Conservation (phyloP, 2,888 invertebrate species). For the Himalopsyche anomala region DNA sequence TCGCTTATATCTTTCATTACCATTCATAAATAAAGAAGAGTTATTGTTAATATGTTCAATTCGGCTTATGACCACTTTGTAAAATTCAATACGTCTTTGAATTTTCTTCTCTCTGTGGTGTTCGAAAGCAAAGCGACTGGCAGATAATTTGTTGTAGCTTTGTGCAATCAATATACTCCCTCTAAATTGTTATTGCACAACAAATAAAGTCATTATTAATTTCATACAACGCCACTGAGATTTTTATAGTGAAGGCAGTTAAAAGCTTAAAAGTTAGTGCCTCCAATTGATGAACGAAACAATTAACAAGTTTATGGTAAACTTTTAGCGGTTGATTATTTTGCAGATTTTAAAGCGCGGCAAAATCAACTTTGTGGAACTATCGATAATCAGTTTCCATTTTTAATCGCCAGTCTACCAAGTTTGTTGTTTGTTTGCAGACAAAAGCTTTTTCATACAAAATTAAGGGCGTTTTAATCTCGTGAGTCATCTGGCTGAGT, state of each 20-base stretch:
- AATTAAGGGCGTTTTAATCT: background rate
- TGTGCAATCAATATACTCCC: too few species aligned
- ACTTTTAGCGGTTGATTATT: conserved; percentile 6
- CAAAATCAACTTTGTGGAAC: conserved; percentile 32
- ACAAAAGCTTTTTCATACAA: background rate
- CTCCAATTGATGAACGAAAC: conserved; percentile 54
- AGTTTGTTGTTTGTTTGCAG: conserved; percentile 2
- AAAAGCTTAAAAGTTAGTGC: conserved; percentile 4
- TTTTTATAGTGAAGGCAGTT: background rate
- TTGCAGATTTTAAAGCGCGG: conserved; percentile 29
- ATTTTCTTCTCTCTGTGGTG: too few species aligned
- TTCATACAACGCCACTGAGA: background rate
- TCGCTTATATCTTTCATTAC: too few species aligned
- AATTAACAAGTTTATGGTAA: conserved; percentile 49
- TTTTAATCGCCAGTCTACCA: background rate
- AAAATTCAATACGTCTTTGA: too few species aligned
- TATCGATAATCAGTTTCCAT: conserved; percentile 16
- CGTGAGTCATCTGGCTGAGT: background rate
- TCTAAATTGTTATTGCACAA: too few species aligned
- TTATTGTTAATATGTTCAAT: too few species aligned
- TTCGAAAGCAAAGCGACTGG: too few species aligned
- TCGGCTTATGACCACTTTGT: too few species aligned
- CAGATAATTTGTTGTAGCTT: too few species aligned
- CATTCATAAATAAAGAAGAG: too few species aligned
- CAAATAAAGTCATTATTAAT: background rate